These are phyloP conservation scores for Delphinus delphis DNA, from an alignment of 2,113 vertebrate species.

Conservation along the genomic window DNA sequence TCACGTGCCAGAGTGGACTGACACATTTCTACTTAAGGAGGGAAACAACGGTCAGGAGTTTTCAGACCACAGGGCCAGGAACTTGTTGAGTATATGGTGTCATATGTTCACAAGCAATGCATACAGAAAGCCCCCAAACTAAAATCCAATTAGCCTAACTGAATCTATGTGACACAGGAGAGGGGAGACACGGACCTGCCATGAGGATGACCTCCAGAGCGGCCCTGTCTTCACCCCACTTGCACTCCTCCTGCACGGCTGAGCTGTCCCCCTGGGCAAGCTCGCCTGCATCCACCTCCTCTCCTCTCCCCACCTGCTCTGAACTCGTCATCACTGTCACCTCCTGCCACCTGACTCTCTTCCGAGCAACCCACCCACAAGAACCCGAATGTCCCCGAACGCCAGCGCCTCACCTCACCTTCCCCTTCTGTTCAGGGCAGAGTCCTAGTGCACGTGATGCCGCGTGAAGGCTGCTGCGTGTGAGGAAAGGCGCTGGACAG, in stretches of 20 bases:
- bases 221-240: rapidly evolving
- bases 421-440: not conserved
- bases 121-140: not conserved
- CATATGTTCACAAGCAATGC: rapidly evolving
- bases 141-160: not conserved
- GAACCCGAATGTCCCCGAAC: not conserved
- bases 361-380: not conserved
- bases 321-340: rapidly evolving
- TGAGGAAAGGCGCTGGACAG: not conserved
- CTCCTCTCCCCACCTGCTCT: not conserved
- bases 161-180: not conserved
- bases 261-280: too few species aligned
- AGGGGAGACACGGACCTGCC: rapidly evolving
- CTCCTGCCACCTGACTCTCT: not conserved
- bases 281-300: not conserved
- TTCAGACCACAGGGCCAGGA: not conserved
- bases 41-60: not conserved
- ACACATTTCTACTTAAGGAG: not conserved
- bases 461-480: not conserved
- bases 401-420: not conserved
- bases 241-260: rapidly evolving
- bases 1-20: not conserved
- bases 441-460: rapidly evolving
- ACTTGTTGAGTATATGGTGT: not conserved
- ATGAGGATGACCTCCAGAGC: rapidly evolving